Evolutionary conservation across 2,888 invertebrate species (phyloP).

Genomic region (Hydrotaea cyrtoneurina): DNA sequence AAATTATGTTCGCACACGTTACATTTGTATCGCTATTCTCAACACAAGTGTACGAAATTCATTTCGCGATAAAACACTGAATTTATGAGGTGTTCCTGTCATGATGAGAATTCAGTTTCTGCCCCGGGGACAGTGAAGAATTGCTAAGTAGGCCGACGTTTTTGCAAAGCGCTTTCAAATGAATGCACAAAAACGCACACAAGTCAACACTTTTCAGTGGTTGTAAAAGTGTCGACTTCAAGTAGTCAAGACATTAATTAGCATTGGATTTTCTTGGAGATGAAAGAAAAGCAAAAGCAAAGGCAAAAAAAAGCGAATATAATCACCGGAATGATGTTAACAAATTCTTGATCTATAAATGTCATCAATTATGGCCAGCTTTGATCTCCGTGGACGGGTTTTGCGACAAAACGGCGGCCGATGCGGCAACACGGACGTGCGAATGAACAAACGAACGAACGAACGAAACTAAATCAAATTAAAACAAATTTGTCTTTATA

Average conservation of each 20-base stretch:
- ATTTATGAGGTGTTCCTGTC: neutral
- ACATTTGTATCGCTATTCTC: conserved; percentile 68
- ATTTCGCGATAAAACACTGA: conserved; percentile 66
- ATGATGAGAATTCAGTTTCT: neutral
- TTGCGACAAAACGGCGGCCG: neutral
- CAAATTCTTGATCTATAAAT: conserved; percentile 51
- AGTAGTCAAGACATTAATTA: conserved; percentile 43
- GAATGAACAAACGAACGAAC: too few relatives aligned
- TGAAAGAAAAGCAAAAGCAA: neutral
- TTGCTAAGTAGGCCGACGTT: neutral
- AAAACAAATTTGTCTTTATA: conserved; percentile 57
- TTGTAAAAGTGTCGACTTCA: neutral
- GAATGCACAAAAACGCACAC: neutral
- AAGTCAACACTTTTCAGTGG: too few relatives aligned
- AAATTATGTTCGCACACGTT: conserved; percentile 69
- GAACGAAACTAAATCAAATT: conserved; percentile 57
- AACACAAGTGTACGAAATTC: conserved; percentile 58
- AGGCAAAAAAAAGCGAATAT: too few relatives aligned
- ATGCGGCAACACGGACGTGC: too few relatives aligned
- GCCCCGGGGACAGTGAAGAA: conserved; percentile 23
- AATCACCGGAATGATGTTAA: conserved; percentile 37
- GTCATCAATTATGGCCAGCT: conserved; percentile 46
- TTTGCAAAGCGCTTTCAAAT: conserved; percentile 40
- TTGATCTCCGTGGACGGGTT: conserved; percentile 34
- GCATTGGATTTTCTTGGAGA: conserved; percentile 45